A percentile compares a stretch with the other conserved stretches of the same genome.
phyloP scores from a whole-genome alignment of 2,888 invertebrate genomes.

The Drosophila affinis region DNA sequence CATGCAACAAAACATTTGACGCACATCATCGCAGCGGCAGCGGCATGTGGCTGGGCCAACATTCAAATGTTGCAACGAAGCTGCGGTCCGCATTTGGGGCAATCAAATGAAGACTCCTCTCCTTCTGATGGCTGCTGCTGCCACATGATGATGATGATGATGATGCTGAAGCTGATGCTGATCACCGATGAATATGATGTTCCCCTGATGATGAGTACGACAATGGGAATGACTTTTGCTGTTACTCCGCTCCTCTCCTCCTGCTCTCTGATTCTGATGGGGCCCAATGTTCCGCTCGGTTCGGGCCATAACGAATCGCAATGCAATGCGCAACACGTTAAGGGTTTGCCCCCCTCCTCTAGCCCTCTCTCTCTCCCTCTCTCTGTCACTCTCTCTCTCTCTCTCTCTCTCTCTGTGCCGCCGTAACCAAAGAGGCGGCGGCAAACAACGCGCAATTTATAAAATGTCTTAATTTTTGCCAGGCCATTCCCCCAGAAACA shows the following conservation, averaged over 20 bases:
- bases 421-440: slow-evolving; percentile 19
- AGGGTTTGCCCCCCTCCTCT: slow-evolving; percentile 56
- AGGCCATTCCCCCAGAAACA: slow-evolving; percentile 33
- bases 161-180: slow-evolving; percentile 18
- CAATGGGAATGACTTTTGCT: slow-evolving; percentile 39
- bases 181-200: slow-evolving; percentile 27
- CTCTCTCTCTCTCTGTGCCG: background rate
- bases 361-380: too few relatives aligned
- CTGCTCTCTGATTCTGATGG: slow-evolving; percentile 68
- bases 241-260: slow-evolving; percentile 11
- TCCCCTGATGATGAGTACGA: slow-evolving; percentile 38
- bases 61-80: slow-evolving; percentile 65
- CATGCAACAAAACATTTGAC: slow-evolving; percentile 13
- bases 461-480: slow-evolving; percentile 53
- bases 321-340: slow-evolving; percentile 73
- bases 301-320: slow-evolving; percentile 73
- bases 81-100: slow-evolving; percentile 44
- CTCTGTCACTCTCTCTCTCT: too few relatives aligned
- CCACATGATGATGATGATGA: slow-evolving; percentile 29
- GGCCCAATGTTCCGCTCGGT: slow-evolving; percentile 75
- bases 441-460: slow-evolving; percentile 50
- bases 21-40: slow-evolving; percentile 37
- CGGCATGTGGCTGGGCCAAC: slow-evolving; percentile 51
- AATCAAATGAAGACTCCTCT: slow-evolving; percentile 48
- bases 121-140: slow-evolving; percentile 34